Base-by-base conservation (phyloP, 1,140 invertebrate species). In the Tachypleus tridentatus region DNA sequence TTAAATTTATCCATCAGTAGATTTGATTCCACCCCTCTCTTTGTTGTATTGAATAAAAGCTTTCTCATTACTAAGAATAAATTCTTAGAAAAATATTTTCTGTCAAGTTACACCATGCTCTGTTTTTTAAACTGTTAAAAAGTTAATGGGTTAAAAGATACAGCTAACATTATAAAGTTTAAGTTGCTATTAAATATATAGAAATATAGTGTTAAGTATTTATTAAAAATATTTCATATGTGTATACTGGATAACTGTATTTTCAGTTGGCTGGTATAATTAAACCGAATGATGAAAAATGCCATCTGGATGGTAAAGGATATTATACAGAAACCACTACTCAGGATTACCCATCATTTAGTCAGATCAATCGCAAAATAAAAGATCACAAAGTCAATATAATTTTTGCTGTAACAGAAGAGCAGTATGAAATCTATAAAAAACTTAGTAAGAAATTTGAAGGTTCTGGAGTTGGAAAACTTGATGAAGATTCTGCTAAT, bases 321-420 rank as follows among this genome's bases (percentile, higher is more conserved):
- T 75, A 82, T 8, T 96, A 97, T 76, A 92, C 88, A 2, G 78
- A 84, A 71, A 84, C 81, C 51, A 78, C 10, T 9, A 51, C 3
- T 64, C 52, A 95, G 78, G 96, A 99, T 78, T 99, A 99, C 79
- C 97, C 97, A 3, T 97, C 94, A 61, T 90, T 99, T 64, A 94
- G 93, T 57, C 77, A 82, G 70, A 75, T 84, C 48, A 77, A 80
- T 56, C 73, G 88, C 86, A 92, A 92, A 79, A 89, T 96, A 47
- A 91, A 91, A 72, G 85, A 97, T 73, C 91, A 96, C 73, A 87
- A 92, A 48, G 92, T 98, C 66, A 97, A 97, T 75, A 83, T 99
- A 58, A 97, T 99, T 70, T 99, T 98, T 82, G 95, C 96, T 11
- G 94, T 98, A 47, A 95, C 91, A 1, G 78, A 85, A 54, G 85